Evolutionary conservation across 1,140 invertebrate species (phyloP).

Genomic region (Drosophila sturtevanti): DNA sequence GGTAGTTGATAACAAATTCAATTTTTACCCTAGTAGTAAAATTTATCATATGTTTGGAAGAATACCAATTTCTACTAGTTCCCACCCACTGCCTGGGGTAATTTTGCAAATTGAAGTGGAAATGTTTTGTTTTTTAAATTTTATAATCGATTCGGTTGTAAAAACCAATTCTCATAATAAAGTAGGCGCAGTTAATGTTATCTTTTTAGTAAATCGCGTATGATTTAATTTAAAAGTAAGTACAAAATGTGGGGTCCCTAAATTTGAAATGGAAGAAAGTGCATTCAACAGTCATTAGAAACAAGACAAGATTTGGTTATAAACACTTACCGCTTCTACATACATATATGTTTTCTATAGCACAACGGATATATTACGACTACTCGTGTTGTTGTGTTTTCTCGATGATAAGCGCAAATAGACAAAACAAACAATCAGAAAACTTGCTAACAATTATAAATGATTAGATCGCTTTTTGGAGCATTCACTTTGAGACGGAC

Average conservation of each 20-base stretch:
- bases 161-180: too few species aligned
- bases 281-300: neutral
- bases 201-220: too few species aligned
- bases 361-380: conserved; percentile 38
- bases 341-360: conserved; percentile 43
- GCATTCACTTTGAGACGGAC: conserved; percentile 67
- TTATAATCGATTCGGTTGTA: too few species aligned
- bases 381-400: conserved; percentile 47
- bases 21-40: too few species aligned
- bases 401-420: conserved; percentile 75
- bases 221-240: too few species aligned
- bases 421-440: conserved; percentile 78
- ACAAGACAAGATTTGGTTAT: conserved; percentile 5
- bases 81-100: neutral
- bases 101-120: neutral
- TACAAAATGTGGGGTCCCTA: too few species aligned
- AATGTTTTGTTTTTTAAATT: neutral
- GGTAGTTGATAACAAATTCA: too few species aligned
- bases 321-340: neutral
- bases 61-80: neutral
- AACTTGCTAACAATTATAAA: conserved; percentile 79
- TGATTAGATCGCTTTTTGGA: conserved; percentile 80
- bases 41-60: neutral
- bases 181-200: too few species aligned
- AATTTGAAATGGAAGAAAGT: neutral